Evolutionary conservation across 1,140 invertebrate species (phyloP), one percentile per base, ranked within the genome.

Genomic region (Drosophila sturtevanti): DNA sequence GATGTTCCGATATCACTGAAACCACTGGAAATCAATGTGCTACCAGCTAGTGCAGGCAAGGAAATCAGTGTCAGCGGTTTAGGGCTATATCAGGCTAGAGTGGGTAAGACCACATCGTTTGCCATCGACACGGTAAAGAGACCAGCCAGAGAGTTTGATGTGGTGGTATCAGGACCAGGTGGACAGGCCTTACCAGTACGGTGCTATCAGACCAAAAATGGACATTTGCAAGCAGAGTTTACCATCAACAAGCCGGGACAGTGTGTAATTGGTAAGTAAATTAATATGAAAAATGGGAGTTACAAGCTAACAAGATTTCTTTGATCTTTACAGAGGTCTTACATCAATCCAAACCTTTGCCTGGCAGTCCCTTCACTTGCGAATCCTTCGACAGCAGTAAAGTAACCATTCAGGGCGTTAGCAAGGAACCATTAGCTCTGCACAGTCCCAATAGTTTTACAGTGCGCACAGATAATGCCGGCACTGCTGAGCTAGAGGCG

Each of bases 131-230:
- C 97, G 0, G 93, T 97, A 0, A 97, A 97, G 11, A 93, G 95
- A 22, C 95, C 96, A 4, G 96, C 97, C 0, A 94, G 97, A 70
- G 97, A 98, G 85, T 98, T 98, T 84, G 97, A 98, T 91, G 97
- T 98, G 0, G 95, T 98, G 0, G 96, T 98, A 0, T 96, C 95
- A 0, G 96, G 98, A 11, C 97, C 98, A 0, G 96, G 95, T 37
- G 96, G 98, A 6, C 95, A 97, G 74, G 97, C 98, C 0, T 94
- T 99, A 21, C 97, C 98, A 0, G 98, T 99, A 1, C 93, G 96
- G 61, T 99, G 98, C 92, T 99, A 98, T 92, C 97, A 98, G 91
- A 98, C 98, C 71, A 97, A 98, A 91, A 98, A 98, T 80, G 97
- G 97, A 10, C 96, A 97, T 90, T 93, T 99, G 44, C 94, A 98